Base-by-base conservation (phyloP, 1,140 invertebrate genomes). In the Leguminivora glycinivorella region DNA sequence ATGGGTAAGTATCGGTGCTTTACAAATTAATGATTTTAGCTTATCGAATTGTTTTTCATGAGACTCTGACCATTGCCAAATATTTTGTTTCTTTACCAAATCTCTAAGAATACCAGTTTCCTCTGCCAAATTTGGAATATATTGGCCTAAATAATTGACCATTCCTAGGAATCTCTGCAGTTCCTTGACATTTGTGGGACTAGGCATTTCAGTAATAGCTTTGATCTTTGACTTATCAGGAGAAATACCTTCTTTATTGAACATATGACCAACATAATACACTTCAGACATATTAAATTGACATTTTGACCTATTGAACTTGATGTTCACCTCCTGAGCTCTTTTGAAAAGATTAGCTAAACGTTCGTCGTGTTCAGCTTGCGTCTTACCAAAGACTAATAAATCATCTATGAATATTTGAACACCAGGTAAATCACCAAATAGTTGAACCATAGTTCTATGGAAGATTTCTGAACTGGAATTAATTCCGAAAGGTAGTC, bases 71-170 rank as follows among this genome's bases (percentile, higher is more conserved):
- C 26, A n/a, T n/a, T n/a, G 83, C 79, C 1, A 91, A 67, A 25
- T 79, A 75, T 75, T 92, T 90, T 70, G 85, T 83, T 71, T 92
- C 91, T 17, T n/a, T n/a, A n/a, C n/a, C n/a, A n/a, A n/a, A n/a
- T n/a, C n/a, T n/a, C n/a, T n/a, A n/a, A n/a, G n/a, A n/a, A n/a
- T n/a, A n/a, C n/a, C n/a, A n/a, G n/a, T n/a, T n/a, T n/a, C n/a
- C n/a, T n/a, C n/a, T n/a, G n/a, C n/a, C n/a, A n/a, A n/a, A n/a
- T n/a, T n/a, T n/a, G n/a, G n/a, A n/a, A n/a, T n/a, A n/a, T n/a
- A n/a, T n/a, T n/a, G n/a, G n/a, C n/a, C n/a, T n/a, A n/a, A n/a
- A n/a, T n/a, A n/a, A n/a, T n/a, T n/a, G n/a, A n/a, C n/a, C n/a
- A n/a, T n/a, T n/a, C n/a, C n/a, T n/a, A n/a, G n/a, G n/a, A n/a